Conservation (phyloP, 1,140 invertebrate genomes). For the Tetragonula clypearis region DNA sequence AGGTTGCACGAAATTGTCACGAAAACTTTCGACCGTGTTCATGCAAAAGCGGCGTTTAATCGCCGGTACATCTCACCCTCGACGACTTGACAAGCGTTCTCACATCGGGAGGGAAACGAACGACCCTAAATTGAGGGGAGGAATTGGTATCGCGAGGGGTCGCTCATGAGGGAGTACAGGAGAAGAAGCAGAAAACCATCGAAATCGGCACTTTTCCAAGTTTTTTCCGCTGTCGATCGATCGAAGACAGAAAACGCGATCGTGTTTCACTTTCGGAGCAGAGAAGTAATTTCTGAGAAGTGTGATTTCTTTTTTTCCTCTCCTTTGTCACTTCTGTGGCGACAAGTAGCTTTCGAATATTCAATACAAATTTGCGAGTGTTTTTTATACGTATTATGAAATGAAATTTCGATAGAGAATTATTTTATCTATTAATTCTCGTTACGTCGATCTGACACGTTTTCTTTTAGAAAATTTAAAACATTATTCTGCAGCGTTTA, state of each 20-base stretch:
- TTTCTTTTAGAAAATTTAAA: no score
- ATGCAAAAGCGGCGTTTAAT: not conserved
- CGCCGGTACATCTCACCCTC: not conserved
- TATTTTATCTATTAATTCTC: no score
- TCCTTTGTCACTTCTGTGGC: no score
- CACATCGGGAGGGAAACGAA: not conserved
- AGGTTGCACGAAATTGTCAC: not conserved
- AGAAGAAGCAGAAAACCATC: not conserved
- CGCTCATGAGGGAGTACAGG: not conserved
- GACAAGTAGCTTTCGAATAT: no score
- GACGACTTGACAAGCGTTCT: slow-evolving; percentile 5
- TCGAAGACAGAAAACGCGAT: not conserved
- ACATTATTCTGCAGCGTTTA: no score
- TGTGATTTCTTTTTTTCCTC: no score
- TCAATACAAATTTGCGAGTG: no score
- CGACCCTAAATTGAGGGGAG: not conserved
- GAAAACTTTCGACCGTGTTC: not conserved
- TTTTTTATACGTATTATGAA: no score
- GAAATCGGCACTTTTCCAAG: not conserved
- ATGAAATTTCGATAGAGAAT: no score
- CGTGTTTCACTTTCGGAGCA: not conserved
- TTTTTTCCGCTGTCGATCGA: not conserved
- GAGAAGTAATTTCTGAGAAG: no score
- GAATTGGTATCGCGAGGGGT: not conserved
- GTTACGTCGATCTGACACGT: no score